A percentile compares a stretch with the other conserved stretches of the same genome.
Evolutionary conservation across 2,797 vertebrate genomes (phyloP).

Genomic region (Dromococcyx pavoninus): DNA sequence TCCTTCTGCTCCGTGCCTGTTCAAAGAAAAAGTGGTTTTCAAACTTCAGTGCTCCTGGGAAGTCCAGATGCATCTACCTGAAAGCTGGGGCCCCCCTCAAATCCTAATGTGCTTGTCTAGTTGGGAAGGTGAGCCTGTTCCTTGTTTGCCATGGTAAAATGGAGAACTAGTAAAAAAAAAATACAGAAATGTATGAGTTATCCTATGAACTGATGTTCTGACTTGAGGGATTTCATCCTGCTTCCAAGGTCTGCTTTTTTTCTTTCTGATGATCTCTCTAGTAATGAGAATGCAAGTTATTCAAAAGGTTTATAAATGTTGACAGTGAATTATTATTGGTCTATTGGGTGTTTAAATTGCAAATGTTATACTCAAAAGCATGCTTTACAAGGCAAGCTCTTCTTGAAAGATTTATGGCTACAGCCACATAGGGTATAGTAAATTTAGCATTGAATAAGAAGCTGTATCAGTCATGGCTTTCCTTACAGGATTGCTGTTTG

Average conservation of each 20-base stretch:
- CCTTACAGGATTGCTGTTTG: background rate
- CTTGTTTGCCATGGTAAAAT: background rate
- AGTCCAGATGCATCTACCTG: background rate
- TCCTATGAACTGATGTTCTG: background rate
- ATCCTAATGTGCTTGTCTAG: fast-evolving
- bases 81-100: background rate
- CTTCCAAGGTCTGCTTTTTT: background rate
- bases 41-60: background rate
- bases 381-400: background rate
- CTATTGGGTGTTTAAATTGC: constrained; percentile 48
- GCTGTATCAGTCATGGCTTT: background rate
- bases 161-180: background rate
- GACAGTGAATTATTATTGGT: constrained; percentile 41
- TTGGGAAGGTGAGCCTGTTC: background rate
- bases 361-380: constrained; percentile 7
- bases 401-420: constrained; percentile 56
- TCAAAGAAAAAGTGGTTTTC: background rate
- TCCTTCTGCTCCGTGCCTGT: background rate
- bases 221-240: background rate
- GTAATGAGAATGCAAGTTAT: constrained; percentile 25
- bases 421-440: background rate
- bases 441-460: background rate
- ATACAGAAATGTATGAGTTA: background rate
- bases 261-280: background rate
- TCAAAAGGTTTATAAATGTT: constrained; percentile 16